Conservation (phyloP, 2,797 vertebrate species). For the Agapornis canus region DNA sequence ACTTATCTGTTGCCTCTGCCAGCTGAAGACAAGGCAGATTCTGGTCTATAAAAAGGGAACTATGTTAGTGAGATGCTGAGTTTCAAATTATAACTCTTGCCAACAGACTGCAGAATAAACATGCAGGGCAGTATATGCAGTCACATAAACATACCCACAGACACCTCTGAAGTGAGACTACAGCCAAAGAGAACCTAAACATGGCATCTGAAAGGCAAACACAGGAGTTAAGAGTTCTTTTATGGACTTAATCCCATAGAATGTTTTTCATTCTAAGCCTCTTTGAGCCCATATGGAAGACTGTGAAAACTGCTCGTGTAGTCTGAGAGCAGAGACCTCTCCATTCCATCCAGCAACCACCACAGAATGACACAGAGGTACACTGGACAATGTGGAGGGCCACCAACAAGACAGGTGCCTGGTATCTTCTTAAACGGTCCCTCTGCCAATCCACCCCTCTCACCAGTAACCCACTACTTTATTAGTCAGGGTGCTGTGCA, state of each 20-base stretch:
- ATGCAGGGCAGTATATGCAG: neutral
- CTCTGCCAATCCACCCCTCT: neutral
- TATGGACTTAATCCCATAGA: neutral
- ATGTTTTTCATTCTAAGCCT: constrained; percentile 14
- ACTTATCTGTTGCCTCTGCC: neutral
- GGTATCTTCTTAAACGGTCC: neutral
- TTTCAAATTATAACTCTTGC: neutral
- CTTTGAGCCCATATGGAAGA: neutral
- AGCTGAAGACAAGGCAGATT: neutral
- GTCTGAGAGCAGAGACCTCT: neutral
- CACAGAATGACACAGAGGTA: neutral
- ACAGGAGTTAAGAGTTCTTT: neutral
- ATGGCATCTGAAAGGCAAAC: neutral
- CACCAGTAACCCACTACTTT: neutral
- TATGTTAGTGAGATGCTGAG: neutral
- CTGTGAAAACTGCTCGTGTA: neutral
- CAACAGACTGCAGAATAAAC: neutral
- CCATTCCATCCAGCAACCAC: neutral
- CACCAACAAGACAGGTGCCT: neutral
- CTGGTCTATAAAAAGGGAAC: neutral
- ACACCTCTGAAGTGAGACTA: neutral
- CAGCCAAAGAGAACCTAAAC: neutral
- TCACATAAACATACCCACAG: neutral
- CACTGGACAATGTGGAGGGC: neutral
- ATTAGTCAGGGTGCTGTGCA: neutral